Percentiles rank a stretch among this genome's conserved stretches.
phyloP scores from a whole-genome alignment of 1,140 invertebrate species.

The Dolichoris vasculosae region DNA sequence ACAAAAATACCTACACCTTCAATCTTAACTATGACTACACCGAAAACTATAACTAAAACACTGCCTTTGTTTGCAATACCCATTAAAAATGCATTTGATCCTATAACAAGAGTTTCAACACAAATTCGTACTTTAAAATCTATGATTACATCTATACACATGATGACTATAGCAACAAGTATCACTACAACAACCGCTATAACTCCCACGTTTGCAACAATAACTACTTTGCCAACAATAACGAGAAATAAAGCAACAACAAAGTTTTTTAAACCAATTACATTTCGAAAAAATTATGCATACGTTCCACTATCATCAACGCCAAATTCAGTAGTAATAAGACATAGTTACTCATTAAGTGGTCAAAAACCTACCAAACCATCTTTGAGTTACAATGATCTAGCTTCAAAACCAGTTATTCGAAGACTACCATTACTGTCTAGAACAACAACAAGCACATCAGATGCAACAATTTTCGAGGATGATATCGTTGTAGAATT shows the following conservation, averaged over 20 bases:
- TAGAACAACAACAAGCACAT: conserved; percentile 52
- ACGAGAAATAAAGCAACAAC: conserved; percentile 57
- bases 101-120: conserved; percentile 29
- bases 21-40: conserved; percentile 1
- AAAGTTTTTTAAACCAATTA: conserved; percentile 66
- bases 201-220: conserved; percentile 25
- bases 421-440: conserved; percentile 62
- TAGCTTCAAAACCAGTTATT: conserved; percentile 69
- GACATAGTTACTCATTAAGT: conserved; percentile 60
- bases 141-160: conserved; percentile 19
- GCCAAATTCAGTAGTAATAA: conserved; percentile 68
- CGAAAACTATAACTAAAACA: not conserved
- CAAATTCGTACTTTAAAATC: not conserved
- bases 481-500: conserved; percentile 3
- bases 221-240: conserved; percentile 53
- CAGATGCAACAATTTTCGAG: conserved; percentile 30
- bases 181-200: conserved; percentile 51
- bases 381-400: conserved; percentile 66
- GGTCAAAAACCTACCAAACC: conserved; percentile 69
- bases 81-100: not conserved
- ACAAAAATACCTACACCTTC: not conserved
- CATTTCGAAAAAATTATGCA: conserved; percentile 66
- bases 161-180: conserved; percentile 32
- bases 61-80: not conserved
- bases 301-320: conserved; percentile 68